Base-by-base conservation (phyloP, 2,888 invertebrate genomes). In the Glyphotaelius pellucidus region DNA sequence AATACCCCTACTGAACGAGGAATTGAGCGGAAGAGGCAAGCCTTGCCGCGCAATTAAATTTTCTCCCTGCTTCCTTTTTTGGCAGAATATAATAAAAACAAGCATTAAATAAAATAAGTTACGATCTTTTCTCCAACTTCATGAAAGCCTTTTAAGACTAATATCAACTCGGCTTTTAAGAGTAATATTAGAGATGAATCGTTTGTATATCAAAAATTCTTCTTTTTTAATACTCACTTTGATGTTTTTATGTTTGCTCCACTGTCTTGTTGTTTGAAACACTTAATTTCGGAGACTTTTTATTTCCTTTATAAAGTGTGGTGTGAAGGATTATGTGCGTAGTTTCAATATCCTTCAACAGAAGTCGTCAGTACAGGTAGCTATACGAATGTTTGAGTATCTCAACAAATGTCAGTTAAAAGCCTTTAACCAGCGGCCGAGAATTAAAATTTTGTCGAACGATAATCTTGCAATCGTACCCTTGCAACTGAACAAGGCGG, bases 291-390 rank as follows among this genome's bases (percentile, higher is more conserved):
- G 25, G 67, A 67, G 25, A 30, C 86, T 42, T 86, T 35, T 86
- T 86, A 86, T 86, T 86, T 86, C 86, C 86, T 30, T 86, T 47
- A 14, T 38, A 86, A 42, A 86, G 42, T 38, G 38, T 38, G 38
- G 38, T 38, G 7, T 38, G 5, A 38, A 38, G 38, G 38, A 35
- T 35, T 35, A 35, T 35, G 35, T 35, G 5, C 35, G 35, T 35
- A 35, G 35, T 35, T 35, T 35, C 35, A 35, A 35, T 3, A 35
- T 35, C 35, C 35, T 35, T 35, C 35, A 35, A 35, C 35, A 35
- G 3, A 35, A 4, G 35, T 35, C 35, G 35, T 35, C 5, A 3
- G 35, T 35, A 35, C 35, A 5, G 3, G 35, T 35, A 35, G 2
- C 35, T 35, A 35, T 35, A 35, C 35, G 35, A 35, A 35, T 0